Evolutionary conservation across 1,140 invertebrate species (phyloP), one percentile per base, ranked within the genome.

Genomic region (Heliconius hermathena): DNA sequence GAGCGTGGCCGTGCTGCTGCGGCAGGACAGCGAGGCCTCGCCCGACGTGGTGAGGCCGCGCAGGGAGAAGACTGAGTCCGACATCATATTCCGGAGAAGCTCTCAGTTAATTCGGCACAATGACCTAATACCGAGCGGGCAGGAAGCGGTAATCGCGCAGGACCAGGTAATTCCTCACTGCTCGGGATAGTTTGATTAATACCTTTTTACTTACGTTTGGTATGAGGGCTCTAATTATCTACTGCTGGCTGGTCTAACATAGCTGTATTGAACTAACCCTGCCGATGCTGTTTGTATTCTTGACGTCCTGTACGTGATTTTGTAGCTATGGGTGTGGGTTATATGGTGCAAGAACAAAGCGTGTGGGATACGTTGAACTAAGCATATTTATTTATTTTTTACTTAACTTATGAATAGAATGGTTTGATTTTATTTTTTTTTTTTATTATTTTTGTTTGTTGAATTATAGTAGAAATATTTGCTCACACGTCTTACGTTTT

Each of bases 51-150:
- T 94, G 81, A 95, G 96, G 86, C 97, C 97, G 26, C 96, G 97
- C 84, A 95, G 97, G 82, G 97, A 98, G 95, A 98, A 98, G 94
- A 98, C 97, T 86, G 97, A 98, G 93, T 97, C 97, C 77, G 97
- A 98, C 90, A 97, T 98, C 87, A 96, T 97, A 54, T 96, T 97
- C 86, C 95, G 96, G 82, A 96, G 96, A 84, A 93, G 90, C 86
- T 93, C 95, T 91, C 96, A 85, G 92, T 97, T 97, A 96, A 95
- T 96, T 96, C 86, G 95, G 95, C 93, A 96, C 95, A 85, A 95
- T 93, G 89, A 96, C 93, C 86, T 95, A 76, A 82, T 92, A 83
- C 84, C 91, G 80, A 89, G 86, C 90, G 92, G 93, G 91, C 93
- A 94, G 93, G 93, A 94, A 93, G 93, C 93, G 93, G 92, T 94